A percentile compares a stretch with the other conserved stretches of the same genome.
Conservation (phyloP, 2,888 invertebrate genomes). For the Gonocerus acuteangulatus region DNA sequence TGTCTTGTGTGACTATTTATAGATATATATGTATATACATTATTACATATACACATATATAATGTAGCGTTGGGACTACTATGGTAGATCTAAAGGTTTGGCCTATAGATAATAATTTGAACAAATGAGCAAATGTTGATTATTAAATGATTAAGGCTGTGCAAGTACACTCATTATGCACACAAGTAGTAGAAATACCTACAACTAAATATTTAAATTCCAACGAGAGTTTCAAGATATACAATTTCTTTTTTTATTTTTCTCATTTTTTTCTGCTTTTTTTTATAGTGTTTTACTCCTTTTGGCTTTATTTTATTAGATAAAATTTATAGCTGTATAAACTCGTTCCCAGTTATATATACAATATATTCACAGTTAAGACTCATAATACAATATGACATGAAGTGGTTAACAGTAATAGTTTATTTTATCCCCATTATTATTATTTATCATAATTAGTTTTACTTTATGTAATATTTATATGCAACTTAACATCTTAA, state of each 20-base stretch:
- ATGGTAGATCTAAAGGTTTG: constrained; percentile 5
- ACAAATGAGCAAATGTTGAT: constrained; percentile 35
- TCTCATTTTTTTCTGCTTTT: constrained; percentile 3
- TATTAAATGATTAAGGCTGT: constrained; percentile 34
- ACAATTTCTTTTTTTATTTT: no score
- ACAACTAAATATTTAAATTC: constrained; percentile 26
- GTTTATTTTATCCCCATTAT: constrained; percentile 12
- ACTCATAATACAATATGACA: constrained; percentile 20
- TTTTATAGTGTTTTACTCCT: constrained; percentile 6
- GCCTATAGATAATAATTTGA: constrained; percentile 32
- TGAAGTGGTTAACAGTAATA: constrained; percentile 17
- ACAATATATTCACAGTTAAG: constrained; percentile 23
- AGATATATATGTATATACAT: constrained; percentile 6
- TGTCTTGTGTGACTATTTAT: constrained; percentile 14
- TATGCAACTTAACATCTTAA: constrained; percentile 22
- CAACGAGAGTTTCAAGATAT: constrained; percentile 22
- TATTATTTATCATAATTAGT: constrained; percentile 8
- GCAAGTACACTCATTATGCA: constrained; percentile 29
- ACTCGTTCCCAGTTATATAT: constrained; percentile 11
- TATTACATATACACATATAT: no score
- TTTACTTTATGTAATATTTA: constrained; percentile 8
- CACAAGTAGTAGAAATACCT: constrained; percentile 20
- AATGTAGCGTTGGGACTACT: no score
- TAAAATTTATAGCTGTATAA: constrained; percentile 24
- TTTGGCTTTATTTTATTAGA: constrained; percentile 9